A percentile compares a stretch with the other conserved stretches of the same genome.
These are phyloP conservation scores for Anastrepha obliqua DNA, from an alignment of 1,140 invertebrate genomes.

Conservation along the genomic window DNA sequence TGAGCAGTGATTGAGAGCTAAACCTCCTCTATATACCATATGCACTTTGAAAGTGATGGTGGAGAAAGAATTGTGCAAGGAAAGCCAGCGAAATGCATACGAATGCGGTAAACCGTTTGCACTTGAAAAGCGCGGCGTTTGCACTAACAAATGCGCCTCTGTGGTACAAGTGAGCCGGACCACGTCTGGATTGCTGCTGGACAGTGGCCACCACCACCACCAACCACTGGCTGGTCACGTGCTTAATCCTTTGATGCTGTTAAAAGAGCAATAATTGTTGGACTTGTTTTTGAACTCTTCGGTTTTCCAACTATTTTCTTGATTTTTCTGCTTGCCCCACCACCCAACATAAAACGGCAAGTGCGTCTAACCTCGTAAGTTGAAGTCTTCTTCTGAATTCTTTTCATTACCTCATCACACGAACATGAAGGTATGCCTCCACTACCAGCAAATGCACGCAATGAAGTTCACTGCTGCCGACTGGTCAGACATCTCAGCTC, in stretches of 20 bases:
- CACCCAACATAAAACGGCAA: background rate
- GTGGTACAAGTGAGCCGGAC: background rate
- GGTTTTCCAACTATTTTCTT: background rate
- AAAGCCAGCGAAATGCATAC: too few species aligned
- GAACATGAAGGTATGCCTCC: background rate
- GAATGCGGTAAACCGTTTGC: background rate
- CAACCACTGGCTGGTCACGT: conserved; percentile 16
- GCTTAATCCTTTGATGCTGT: conserved; percentile 37
- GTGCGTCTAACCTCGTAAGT: background rate
- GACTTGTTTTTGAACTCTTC: background rate
- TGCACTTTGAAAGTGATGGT: too few species aligned
- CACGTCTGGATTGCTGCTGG: background rate
- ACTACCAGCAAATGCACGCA: background rate
- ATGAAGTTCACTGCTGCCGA: conserved; percentile 5
- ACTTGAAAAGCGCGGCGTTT: background rate
- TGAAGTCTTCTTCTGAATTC: conserved; percentile 33
- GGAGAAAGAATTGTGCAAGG: too few species aligned
- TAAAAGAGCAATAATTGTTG: conserved; percentile 44
- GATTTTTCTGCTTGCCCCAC: background rate
- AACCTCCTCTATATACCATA: too few species aligned
- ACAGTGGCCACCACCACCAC: background rate
- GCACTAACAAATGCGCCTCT: background rate
- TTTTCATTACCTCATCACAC: conserved; percentile 6
- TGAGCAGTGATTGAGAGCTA: too few species aligned
- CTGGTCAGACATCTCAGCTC: background rate